These are phyloP conservation scores for Pachyuromys duprasi DNA, from an alignment of 2,797 vertebrate species.

Conservation along the genomic window DNA sequence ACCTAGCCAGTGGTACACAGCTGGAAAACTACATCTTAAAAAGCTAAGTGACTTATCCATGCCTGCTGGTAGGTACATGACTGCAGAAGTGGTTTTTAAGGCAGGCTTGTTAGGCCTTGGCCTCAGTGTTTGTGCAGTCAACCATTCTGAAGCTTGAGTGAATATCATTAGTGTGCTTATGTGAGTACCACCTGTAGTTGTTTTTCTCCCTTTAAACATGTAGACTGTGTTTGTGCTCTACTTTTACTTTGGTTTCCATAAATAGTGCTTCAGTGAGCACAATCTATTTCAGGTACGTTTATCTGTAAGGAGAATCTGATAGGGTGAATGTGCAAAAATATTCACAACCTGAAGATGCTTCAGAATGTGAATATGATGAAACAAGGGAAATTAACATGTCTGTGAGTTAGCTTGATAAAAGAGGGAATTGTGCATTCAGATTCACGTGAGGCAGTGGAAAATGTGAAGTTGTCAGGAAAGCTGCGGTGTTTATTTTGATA, in stretches of 20 bases:
- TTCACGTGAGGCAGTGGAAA: not conserved
- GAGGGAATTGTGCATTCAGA: not conserved
- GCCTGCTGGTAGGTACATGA: not conserved
- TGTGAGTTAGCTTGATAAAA: not conserved
- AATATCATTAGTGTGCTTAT: not conserved
- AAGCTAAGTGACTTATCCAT: not conserved
- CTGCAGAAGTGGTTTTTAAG: not conserved
- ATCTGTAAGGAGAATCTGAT: not conserved
- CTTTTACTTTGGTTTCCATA: constrained; percentile 39
- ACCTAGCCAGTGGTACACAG: not conserved
- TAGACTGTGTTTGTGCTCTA: not conserved
- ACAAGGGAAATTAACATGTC: not conserved
- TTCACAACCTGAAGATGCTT: constrained; percentile 24
- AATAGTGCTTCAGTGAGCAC: constrained; percentile 22
- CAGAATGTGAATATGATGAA: not conserved
- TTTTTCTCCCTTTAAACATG: not conserved
- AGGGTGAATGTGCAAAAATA: constrained; percentile 17
- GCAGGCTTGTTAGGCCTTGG: not conserved
- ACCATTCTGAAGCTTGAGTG: not conserved
- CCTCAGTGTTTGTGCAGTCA: not conserved
- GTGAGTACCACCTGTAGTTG: not conserved
- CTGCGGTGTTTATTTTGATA: not conserved
- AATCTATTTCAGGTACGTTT: constrained; percentile 23
- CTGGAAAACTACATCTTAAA: not conserved
- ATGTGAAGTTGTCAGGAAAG: not conserved